A percentile compares a stretch with the other conserved stretches of the same genome.
Evolutionary conservation across 2,888 invertebrate species (phyloP).

Genomic region (Buathra laborator): DNA sequence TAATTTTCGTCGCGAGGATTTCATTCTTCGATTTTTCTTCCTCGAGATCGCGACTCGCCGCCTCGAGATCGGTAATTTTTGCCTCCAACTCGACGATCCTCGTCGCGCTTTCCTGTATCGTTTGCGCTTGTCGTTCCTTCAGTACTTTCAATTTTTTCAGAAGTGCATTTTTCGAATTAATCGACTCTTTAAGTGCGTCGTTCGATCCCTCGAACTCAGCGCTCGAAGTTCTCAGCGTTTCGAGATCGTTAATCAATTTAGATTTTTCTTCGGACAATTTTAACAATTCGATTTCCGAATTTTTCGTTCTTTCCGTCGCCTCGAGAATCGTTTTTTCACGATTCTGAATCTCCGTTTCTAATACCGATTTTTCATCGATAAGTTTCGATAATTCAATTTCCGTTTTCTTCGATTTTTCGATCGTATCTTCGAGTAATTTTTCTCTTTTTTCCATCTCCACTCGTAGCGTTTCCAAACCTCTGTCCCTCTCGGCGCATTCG

Average conservation of each 20-base stretch:
- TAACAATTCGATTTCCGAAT: conserved; percentile 63
- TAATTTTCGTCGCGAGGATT: conserved; percentile 53
- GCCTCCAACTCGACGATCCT: conserved; percentile 62
- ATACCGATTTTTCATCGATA: conserved; percentile 46
- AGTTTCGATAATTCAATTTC: conserved; percentile 58
- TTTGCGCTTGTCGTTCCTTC: conserved; percentile 85
- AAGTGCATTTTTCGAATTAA: conserved; percentile 73
- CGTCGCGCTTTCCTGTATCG: conserved; percentile 85
- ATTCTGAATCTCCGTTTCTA: conserved; percentile 45
- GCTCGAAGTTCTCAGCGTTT: conserved; percentile 19
- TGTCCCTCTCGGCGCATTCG: conserved; percentile 37
- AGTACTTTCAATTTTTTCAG: conserved; percentile 86
- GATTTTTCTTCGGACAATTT: conserved; percentile 52
- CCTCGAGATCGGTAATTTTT: conserved; percentile 62
- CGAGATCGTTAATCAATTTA: conserved; percentile 12
- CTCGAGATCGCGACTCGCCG: conserved; percentile 60
- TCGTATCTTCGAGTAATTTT: conserved; percentile 41
- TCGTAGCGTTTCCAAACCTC: conserved; percentile 24
- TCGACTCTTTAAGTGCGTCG: conserved; percentile 77
- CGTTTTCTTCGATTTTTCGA: conserved; percentile 54
- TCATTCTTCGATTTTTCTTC: conserved; percentile 58
- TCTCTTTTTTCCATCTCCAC: conserved; percentile 58
- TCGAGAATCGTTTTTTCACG: conserved; percentile 64
- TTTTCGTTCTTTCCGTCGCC: conserved; percentile 53
- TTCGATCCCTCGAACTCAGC: conserved; percentile 56